These are phyloP conservation scores for Sphaeridia pumilis DNA, from an alignment of 2,888 invertebrate species.

Conservation along the genomic window DNA sequence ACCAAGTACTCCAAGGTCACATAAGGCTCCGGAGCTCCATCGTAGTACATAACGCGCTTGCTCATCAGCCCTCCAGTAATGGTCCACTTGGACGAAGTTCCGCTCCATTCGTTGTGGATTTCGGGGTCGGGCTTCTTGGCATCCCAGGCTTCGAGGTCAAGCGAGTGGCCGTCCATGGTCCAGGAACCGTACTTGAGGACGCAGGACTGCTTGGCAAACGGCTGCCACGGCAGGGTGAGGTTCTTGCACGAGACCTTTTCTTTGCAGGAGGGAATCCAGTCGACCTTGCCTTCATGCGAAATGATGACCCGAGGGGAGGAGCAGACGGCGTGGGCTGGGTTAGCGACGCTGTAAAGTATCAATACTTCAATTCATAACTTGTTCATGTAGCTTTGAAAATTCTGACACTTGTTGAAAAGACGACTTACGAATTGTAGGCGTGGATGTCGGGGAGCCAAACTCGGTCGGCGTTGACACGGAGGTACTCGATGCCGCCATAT, in stretches of 20 bases:
- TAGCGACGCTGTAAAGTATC: background rate
- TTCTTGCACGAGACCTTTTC: background rate
- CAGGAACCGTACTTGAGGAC: background rate
- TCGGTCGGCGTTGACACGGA: background rate
- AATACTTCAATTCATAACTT: background rate
- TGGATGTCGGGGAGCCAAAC: background rate
- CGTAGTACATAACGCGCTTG: too few species aligned
- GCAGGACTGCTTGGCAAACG: background rate
- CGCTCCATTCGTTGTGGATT: too few species aligned
- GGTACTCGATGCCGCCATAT: background rate
- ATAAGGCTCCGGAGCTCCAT: too few species aligned
- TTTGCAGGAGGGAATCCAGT: background rate
- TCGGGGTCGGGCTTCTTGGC: too few species aligned
- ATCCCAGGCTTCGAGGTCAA: too few species aligned
- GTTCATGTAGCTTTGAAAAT: background rate
- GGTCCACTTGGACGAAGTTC: too few species aligned
- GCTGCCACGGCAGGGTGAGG: background rate
- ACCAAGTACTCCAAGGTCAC: too few species aligned
- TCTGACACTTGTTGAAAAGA: background rate
- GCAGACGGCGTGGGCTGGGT: background rate
- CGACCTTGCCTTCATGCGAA: background rate
- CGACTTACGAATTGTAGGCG: background rate
- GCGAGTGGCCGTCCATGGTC: background rate
- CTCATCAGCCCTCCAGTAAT: too few species aligned
- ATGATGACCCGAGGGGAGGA: background rate